A percentile compares a stretch with the other conserved stretches of the same genome.
phyloP scores from a whole-genome alignment of 2,113 vertebrate genomes.

The Dissostichus mawsoni region DNA sequence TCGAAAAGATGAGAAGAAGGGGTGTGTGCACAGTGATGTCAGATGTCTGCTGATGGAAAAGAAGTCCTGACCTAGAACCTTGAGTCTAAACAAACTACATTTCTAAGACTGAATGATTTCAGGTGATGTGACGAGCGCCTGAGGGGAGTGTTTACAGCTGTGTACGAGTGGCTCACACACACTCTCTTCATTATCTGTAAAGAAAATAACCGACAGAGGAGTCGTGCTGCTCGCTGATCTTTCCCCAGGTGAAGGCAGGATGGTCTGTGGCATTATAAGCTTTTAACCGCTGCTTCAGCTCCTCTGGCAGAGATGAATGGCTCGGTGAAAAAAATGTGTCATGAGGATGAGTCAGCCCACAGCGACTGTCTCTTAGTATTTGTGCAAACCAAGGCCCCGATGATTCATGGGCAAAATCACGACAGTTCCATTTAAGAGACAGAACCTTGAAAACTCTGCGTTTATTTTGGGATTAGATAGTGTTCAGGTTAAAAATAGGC shows the following conservation, averaged over 20 bases:
- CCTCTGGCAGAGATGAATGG: slow-evolving; percentile 55
- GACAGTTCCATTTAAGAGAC: slow-evolving; percentile 48
- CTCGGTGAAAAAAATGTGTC: slow-evolving; percentile 35
- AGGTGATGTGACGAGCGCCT: slow-evolving; percentile 20
- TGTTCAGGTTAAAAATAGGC: slow-evolving; percentile 43
- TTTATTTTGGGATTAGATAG: slow-evolving; percentile 41
- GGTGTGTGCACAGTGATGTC: not conserved
- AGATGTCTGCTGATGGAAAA: not conserved
- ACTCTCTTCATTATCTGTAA: slow-evolving; percentile 41
- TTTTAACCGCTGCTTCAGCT: slow-evolving; percentile 41
- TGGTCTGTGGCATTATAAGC: slow-evolving; percentile 32
- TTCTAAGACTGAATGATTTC: slow-evolving; percentile 24
- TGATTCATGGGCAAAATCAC: slow-evolving; percentile 63
- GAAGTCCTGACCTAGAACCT: slow-evolving; percentile 5
- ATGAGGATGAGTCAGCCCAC: slow-evolving; percentile 63
- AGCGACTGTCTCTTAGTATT: slow-evolving; percentile 64
- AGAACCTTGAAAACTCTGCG: slow-evolving; percentile 29
- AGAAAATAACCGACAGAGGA: slow-evolving; percentile 51
- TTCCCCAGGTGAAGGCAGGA: slow-evolving; percentile 57
- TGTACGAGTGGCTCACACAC: slow-evolving; percentile 21
- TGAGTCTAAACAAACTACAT: slow-evolving; percentile 24
- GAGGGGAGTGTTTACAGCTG: slow-evolving; percentile 41
- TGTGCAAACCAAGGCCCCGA: slow-evolving; percentile 50
- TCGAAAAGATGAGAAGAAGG: not conserved
- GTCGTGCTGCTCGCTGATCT: slow-evolving; percentile 44